Evolutionary conservation across 2,113 vertebrate species (phyloP).

Genomic region (Marmota flaviventris): DNA sequence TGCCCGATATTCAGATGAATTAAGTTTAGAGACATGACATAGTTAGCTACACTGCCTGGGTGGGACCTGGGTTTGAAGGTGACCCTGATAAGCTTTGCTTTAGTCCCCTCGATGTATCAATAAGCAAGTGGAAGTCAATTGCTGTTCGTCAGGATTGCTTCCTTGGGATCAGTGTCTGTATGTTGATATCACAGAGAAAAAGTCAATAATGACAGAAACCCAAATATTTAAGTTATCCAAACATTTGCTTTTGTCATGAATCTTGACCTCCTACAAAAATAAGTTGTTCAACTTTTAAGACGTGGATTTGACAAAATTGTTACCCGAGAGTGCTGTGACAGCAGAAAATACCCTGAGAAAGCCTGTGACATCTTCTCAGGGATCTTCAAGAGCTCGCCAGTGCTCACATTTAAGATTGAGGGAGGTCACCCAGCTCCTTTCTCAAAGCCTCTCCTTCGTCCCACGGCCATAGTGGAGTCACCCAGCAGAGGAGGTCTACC

Average conservation of each 20-base stretch:
- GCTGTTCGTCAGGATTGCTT: neutral
- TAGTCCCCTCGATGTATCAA: neutral
- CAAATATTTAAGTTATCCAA: neutral
- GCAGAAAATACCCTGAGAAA: neutral
- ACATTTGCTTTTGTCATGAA: neutral
- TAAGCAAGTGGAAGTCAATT: neutral
- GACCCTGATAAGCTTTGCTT: neutral
- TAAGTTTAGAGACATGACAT: neutral
- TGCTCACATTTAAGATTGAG: neutral
- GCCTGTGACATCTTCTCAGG: rapidly evolving
- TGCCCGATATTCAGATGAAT: rapidly evolving
- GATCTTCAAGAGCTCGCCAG: neutral
- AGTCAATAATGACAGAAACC: neutral
- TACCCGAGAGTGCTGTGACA: neutral
- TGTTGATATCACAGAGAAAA: no score
- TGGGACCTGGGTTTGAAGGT: no score
- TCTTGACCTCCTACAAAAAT: neutral
- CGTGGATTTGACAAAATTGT: neutral
- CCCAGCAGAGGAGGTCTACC: no score
- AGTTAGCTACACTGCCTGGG: neutral
- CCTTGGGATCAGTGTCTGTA: no score
- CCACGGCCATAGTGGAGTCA: neutral
- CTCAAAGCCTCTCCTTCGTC: neutral
- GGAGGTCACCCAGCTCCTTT: neutral
- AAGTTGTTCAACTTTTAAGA: neutral